These are phyloP conservation scores for Lepidotrigona ventralis DNA, from an alignment of 1,140 invertebrate genomes.

Conservation along the genomic window DNA sequence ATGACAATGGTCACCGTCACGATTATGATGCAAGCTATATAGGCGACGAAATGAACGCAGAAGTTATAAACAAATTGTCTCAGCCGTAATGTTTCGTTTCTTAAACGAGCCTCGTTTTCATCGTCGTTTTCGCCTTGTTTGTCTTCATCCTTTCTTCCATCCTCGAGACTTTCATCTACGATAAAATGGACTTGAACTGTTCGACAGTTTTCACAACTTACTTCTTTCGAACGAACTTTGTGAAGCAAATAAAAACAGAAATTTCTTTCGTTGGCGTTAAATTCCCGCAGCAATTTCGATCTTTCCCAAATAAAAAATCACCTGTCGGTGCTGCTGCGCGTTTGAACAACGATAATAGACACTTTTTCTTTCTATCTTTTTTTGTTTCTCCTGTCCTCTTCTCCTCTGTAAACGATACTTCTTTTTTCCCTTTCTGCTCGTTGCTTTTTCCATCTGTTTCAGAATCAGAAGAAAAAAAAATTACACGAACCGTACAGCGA, in stretches of 20 bases:
- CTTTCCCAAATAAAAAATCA: neutral
- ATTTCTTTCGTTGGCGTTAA: neutral
- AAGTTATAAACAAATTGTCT: constrained; percentile 36
- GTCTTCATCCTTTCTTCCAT: constrained; percentile 5
- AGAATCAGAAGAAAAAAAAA: no score
- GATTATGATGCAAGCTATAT: constrained; percentile 42
- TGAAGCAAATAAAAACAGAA: neutral
- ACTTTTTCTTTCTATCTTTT: neutral
- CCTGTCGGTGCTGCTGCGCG: neutral
- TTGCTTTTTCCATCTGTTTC: neutral
- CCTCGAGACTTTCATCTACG: neutral
- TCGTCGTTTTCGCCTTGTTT: neutral
- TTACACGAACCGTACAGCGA: no score
- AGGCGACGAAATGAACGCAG: constrained; percentile 49
- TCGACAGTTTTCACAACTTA: neutral
- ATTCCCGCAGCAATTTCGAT: no score
- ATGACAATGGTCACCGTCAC: constrained; percentile 7
- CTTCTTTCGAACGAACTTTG: neutral
- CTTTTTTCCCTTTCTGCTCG: no score
- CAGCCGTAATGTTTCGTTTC: neutral
- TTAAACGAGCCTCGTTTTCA: neutral
- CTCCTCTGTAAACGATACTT: no score
- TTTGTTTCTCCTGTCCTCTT: neutral
- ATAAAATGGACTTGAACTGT: neutral
- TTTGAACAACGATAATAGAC: neutral